Percentiles rank a stretch among this genome's conserved stretches.
Conservation (phyloP, 2,113 vertebrate species). For the Oryzias melastigma region DNA sequence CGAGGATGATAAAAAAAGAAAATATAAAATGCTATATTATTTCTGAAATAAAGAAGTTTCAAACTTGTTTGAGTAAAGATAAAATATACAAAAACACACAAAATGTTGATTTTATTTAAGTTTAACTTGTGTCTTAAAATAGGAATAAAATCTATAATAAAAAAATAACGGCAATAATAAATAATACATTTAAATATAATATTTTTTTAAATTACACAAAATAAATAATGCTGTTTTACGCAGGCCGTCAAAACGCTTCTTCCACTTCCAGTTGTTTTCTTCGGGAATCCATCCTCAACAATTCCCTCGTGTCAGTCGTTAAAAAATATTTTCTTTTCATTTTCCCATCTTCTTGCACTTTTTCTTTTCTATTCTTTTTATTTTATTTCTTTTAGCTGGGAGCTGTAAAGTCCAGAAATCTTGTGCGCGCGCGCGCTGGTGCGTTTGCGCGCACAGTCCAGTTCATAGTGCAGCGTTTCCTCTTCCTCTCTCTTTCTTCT, state of each 20-base stretch:
- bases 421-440: slow-evolving; percentile 24
- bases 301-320: slow-evolving; percentile 66
- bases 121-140: background rate
- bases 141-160: background rate
- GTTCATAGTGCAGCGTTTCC: slow-evolving; percentile 65
- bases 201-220: background rate
- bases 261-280: slow-evolving; percentile 65
- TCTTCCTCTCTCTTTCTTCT: slow-evolving; percentile 67
- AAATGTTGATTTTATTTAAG: too few relatives aligned
- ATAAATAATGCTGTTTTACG: slow-evolving; percentile 30
- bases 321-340: slow-evolving; percentile 72
- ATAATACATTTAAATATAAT: background rate
- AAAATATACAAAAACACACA: too few relatives aligned
- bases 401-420: slow-evolving; percentile 59
- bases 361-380: slow-evolving; percentile 19
- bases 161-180: background rate
- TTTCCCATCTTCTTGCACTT: slow-evolving; percentile 61
- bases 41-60: too few relatives aligned
- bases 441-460: slow-evolving; percentile 26
- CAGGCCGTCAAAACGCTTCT: slow-evolving; percentile 56
- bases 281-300: slow-evolving; percentile 53
- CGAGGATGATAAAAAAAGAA: background rate
- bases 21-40: background rate
- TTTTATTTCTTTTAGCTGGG: slow-evolving; percentile 68
- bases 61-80: too few relatives aligned